Evolutionary conservation across 2,113 vertebrate species (phyloP), one percentile per base, ranked within the genome.

Genomic region (Romanogobio albipinnatus): DNA sequence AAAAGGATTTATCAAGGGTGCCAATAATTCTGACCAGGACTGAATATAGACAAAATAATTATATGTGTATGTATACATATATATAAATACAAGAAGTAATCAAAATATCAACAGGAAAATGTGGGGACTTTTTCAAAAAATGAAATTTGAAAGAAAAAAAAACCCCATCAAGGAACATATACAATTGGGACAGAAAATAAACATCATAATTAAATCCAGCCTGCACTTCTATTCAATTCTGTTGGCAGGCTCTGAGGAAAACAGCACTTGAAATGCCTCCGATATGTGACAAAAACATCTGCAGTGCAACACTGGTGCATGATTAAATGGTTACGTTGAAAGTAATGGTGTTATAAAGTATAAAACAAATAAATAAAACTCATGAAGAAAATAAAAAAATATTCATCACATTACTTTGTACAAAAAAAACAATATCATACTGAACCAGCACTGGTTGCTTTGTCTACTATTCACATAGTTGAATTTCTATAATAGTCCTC

Each of bases 201-300:
- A 49, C 36, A 45, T 49, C 7, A 82, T 78, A 49, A 77, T 82
- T 17, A 14, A 61, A 36, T 47, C 43, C 1, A 15, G 22, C 10
- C 15, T 36, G 39, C 76, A 61, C 22, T 26, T 33, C 36, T 26
- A 45, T 29, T 14, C 17, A 66, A 75, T 56, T 36, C 39, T 22
- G 61, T 43, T 22, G 45, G 53, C 84, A 86, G 70, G 39, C 49
- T n/a, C 51, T 59, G 22, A 36, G 33, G 83, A 88, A 61, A 76
- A 86, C 79, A 82, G 68, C 79, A 82, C 49, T 74, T 58, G 29
- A 85, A 70, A 33, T 59, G 76, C 79, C 33, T 88, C 56, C 84
- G 85, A 90, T 91, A 90, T 90, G 82, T 83, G 33, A 74, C 33
- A 49, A 59, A 19, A 53, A 64, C 71, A 74, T 80, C 62, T 77